Base-by-base conservation (phyloP, 2,797 vertebrate genomes). In the Hozukius guyotensis region DNA sequence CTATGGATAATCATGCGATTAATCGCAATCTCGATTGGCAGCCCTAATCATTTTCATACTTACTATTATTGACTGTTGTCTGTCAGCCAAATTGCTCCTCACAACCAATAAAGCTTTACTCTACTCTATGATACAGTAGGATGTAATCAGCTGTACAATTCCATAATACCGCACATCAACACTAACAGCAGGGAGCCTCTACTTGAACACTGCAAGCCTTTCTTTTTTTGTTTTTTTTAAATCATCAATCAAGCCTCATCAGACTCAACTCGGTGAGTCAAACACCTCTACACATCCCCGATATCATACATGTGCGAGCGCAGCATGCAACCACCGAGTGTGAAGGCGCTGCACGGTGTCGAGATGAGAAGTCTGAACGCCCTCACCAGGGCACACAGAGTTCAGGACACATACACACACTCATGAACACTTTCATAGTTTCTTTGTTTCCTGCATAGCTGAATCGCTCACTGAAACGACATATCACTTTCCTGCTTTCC, bases 301-400 rank as follows among this genome's bases (percentile, higher is more conserved):
- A 73, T 69, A 73, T 64, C 61, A 61, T 8, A 10, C 34, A 42
- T 38, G 34, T 57, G 25, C 11, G 31, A 34, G 61, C 61, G 32
- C 7, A 73, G 86, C 63, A 75, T 38, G 34, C 56, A 69, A 74
- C 57, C 81, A 60, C 78, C 83, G 65, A 60, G 84, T 69, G 63
- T n/a, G 53, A 82, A n/a, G 74, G 57, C 22, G 6, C 73, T 69
- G 86, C 71, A 75, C 31, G 78, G 84, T 31, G 92, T 38, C 69
- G 62, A 81, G 72, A 80, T 77, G 75, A 75, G 81, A 72, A 77
- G 87, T 77, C 87, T 84, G 80, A 76, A 61, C 80, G 38, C 25
- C 46, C 69, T 93, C 93, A 92, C 93, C 56, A 24, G 83, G 87
- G 93, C 79, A 94, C 69, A 56, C 80, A 89, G 82, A 93, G 94